Conservation (phyloP, 2,113 vertebrate species). For the Rousettus leschenaultii region DNA sequence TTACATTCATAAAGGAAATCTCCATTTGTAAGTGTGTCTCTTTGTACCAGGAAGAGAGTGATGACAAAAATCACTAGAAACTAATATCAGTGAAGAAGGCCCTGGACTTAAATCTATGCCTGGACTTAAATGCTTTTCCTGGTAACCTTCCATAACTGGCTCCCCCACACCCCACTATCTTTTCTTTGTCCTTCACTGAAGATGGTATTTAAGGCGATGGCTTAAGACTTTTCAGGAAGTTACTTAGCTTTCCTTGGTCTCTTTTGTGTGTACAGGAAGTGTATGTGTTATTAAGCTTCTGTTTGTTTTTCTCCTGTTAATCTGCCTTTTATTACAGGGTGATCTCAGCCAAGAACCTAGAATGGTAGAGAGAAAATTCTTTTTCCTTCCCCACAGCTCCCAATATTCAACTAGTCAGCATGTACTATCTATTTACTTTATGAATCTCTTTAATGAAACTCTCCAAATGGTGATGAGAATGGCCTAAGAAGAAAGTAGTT, state of each 20-base stretch:
- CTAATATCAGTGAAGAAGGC: background rate
- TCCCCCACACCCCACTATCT: background rate
- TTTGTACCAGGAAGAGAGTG: background rate
- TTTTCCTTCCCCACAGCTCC: background rate
- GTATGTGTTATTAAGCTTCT: background rate
- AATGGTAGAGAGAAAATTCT: background rate
- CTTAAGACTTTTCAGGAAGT: background rate
- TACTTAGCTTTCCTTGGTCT: background rate
- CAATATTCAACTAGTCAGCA: background rate
- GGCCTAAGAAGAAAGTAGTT: background rate
- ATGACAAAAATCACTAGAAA: background rate
- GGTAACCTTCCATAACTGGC: background rate
- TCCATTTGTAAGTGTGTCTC: background rate
- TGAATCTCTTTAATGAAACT: background rate
- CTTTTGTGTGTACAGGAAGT: background rate
- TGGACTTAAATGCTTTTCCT: background rate
- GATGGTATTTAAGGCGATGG: background rate
- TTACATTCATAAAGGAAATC: background rate
- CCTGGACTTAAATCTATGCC: background rate
- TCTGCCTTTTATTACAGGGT: background rate
- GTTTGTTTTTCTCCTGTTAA: background rate
- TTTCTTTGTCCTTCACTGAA: background rate
- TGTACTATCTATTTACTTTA: background rate
- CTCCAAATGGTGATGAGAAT: background rate
- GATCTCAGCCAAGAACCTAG: background rate